phyloP scores from a whole-genome alignment of 2,113 vertebrate species.

The Oreotrochilus melanogaster region DNA sequence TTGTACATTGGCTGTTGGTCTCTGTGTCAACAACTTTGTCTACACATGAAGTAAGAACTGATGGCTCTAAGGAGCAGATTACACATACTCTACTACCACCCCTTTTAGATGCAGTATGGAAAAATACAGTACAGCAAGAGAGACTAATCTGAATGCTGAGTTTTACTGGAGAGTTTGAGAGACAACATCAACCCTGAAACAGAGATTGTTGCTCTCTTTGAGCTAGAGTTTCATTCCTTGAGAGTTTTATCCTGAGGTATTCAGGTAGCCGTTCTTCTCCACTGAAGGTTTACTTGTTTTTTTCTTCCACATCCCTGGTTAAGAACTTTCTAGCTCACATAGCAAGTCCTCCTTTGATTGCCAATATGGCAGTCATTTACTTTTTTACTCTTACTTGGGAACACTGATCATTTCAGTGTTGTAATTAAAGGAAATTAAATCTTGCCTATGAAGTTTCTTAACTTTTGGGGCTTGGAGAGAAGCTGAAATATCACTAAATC shows the following conservation, averaged over 20 bases:
- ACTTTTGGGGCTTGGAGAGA: not conserved
- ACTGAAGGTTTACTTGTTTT: not conserved
- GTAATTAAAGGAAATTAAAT: slow-evolving; percentile 15
- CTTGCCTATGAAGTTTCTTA: slow-evolving; percentile 20
- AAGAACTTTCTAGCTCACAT: not conserved
- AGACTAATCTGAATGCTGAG: not conserved
- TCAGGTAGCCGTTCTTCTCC: not conserved
- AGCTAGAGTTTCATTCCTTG: not conserved
- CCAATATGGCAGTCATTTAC: not conserved
- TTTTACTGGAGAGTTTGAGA: not conserved
- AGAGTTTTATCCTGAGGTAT: not conserved
- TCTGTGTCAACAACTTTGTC: not conserved
- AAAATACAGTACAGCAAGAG: not conserved
- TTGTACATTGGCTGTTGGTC: not conserved
- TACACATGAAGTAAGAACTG: not conserved
- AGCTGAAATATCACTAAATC: not conserved
- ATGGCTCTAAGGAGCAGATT: not conserved
- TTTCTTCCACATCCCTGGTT: not conserved
- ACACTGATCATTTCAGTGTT: not conserved
- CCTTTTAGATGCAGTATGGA: not conserved
- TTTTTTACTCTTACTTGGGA: not conserved
- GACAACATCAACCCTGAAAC: not conserved
- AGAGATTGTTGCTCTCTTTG: not conserved
- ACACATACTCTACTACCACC: not conserved
- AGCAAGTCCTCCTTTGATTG: not conserved